Base-by-base conservation (phyloP, 2,797 vertebrate genomes). In the Hirundo rustica region DNA sequence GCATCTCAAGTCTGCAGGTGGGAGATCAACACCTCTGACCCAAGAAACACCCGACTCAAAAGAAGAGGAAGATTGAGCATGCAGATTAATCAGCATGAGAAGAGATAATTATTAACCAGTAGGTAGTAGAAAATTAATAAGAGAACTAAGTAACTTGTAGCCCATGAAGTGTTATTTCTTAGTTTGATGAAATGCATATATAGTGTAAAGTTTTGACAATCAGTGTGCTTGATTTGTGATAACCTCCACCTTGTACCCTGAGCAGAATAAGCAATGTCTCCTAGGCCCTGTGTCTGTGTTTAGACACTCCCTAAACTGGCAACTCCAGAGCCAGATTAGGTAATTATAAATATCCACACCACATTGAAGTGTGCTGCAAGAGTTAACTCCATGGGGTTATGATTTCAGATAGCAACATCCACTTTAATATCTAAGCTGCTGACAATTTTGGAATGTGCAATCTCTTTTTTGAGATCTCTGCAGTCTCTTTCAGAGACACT, bases 41-140 rank as follows among this genome's bases (percentile, higher is more conserved):
- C 13, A 19, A 42, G 10, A 55, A 55, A 51, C 4, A 2, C 30
- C 7, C 0, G 0, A 4, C 22, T 68, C 42, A 6, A 61, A 74
- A 42, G 22, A 38, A 32, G 25, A 53, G 44, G 19, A 29, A 23
- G 19, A 29, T 5, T 29, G 15, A 48, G 13, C 27, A 36, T 14
- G 22, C 13, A 27, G 19, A 27, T 5, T 62, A 32, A 54, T 6
- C 32, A 55, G 9, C 9, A 10, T 10, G 26, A 36, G 15, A 60
- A 53, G 10, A 5, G n/a, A 67, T 22, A 61, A 27, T 17, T 1
- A 2, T 44, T 36, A 68, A 27, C 6, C 15, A 23, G 12, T 2
- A 36, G 22, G 13, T 6, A 16, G 7, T 10, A 27, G 48, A 54
- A 48, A 54, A 42, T 36, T 42, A 27, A 27, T 22, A 34, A 27